Base-by-base conservation (phyloP, 2,888 invertebrate genomes). In the Ormyrus labotus region DNA sequence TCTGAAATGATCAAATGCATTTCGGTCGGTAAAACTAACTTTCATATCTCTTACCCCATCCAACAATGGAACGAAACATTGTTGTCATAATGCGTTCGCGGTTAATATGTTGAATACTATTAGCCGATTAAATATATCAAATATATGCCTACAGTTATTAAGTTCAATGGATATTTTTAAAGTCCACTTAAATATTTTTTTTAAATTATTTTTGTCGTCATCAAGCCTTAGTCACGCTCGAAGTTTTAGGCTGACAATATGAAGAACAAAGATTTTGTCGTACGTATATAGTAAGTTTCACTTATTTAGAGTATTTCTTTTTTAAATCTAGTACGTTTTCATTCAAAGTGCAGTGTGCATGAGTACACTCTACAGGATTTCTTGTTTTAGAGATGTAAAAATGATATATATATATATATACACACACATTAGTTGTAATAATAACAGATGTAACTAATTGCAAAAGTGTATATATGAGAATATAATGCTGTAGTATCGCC, bases 391-490 rank as follows among this genome's bases (percentile, higher is more conserved):
- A 64, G 53, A 77, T 47, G 58, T 77, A 55, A 69, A 63, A 34
- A 57, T 45, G 13, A 47, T 63, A 70, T 60, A 60, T 60, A 51
- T 60, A 11, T 53, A 47, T 76, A 7, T 60, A 71, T 65, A 61
- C 53, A 48, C 74, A 48, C 64, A 64, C 13, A 69, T 55, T 78
- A 63, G n/a, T 63, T 63, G 68, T 55, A 73, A 80, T 45, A 65
- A 70, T 57, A 63, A 73, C 61, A 70, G 10, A 70, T 74, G 70
- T 80, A 80, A 68, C 60, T 80, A 74, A 70, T 67, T 19, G 13
- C n/a, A 72, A 69, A 57, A 65, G 70, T 74, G 72, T 82, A 72
- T 79, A 80, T 77, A 82, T 69, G 34, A 73, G 51, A 72, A 73
- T 45, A 61, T 67, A 78, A 55, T 72, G 45, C 4, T 71, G 19